Conservation (phyloP, 2,113 vertebrate species). For the Gobio gobio region DNA sequence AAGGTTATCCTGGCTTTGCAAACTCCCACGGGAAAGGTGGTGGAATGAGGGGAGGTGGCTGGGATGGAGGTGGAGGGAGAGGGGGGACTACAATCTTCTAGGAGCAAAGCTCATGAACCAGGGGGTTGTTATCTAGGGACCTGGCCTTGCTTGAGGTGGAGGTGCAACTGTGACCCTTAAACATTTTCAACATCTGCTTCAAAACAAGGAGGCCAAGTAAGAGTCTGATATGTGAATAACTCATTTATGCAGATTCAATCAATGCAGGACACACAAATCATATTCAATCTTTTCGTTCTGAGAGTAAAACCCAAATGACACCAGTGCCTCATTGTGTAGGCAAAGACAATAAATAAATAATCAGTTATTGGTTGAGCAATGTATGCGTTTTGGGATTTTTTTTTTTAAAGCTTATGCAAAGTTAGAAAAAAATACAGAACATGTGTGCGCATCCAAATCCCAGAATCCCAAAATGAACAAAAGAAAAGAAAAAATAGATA, state of each 20-base stretch:
- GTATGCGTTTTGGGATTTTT: neutral
- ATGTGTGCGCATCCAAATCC: too few relatives aligned
- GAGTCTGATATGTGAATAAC: constrained; percentile 9
- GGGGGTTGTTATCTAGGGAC: constrained; percentile 66
- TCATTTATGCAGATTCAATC: neutral
- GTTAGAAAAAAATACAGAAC: too few relatives aligned
- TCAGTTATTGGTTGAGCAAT: neutral
- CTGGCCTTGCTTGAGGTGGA: constrained; percentile 69
- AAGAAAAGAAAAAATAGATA: too few relatives aligned
- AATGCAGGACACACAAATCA: neutral
- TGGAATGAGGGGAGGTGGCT: constrained; percentile 69
- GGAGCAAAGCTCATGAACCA: constrained; percentile 71
- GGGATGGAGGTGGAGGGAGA: constrained; percentile 49
- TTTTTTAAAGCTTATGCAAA: neutral
- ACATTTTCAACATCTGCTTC: constrained; percentile 28
- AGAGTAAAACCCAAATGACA: neutral
- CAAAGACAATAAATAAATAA: neutral
- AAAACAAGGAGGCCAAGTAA: neutral
- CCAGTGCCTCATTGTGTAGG: neutral
- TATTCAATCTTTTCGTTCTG: too few relatives aligned
- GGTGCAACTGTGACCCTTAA: constrained; percentile 23
- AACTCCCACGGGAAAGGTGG: constrained; percentile 96
- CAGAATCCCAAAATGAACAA: too few relatives aligned
- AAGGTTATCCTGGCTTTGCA: constrained; percentile 82
- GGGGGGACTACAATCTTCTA: constrained; percentile 65